Base-by-base conservation (phyloP, 2,113 vertebrate genomes). In the Myxocyprinus asiaticus region DNA sequence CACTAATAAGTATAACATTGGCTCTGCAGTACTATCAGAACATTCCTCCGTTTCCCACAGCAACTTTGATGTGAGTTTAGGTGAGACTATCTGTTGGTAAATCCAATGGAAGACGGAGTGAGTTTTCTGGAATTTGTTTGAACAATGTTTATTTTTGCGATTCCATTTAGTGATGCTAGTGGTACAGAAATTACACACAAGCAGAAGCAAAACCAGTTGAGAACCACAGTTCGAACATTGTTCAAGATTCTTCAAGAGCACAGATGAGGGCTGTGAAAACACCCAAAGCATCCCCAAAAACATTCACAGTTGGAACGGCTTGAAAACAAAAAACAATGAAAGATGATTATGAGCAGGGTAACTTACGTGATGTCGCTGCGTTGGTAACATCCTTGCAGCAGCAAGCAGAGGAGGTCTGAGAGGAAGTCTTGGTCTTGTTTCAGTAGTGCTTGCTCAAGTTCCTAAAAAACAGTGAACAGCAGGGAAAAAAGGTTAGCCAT, bases 341-440 rank as follows among this genome's bases (percentile, higher is more conserved):
- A n/a, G 14, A 2, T 42, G 15, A 9, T 11, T 6, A 64, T 14
- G 4, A n/a, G 5, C 7, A 55, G n/a, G 65, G n/a, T 47, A 65
- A 96, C 98, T 96, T 90, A 99, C 98, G 94, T 98, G 89, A 99
- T 99, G 85, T 99, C 98, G 42, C 91, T 95, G 73, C 97, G 95
- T 87, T 99, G 98, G 86, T 99, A 98, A 82, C 98, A 99, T 91
- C 98, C 97, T 91, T 98, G 97, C 85, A 99, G 91, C 67, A 99
- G 92, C 88, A 94, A 96, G 87, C 96, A 93, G 56, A 99, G 91
- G 68, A 99, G 93, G 82, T 98, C 95, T 1, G 95, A 94, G 67
- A 99, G 96, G 88, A 99, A 99, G 77, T 95, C 95, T 63, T 92
- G 88, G 71, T 99, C 95, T 82, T 98, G 96, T 81, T 93, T 92